phyloP scores from a whole-genome alignment of 2,888 invertebrate species.

The Rotaria magnacalcarata region DNA sequence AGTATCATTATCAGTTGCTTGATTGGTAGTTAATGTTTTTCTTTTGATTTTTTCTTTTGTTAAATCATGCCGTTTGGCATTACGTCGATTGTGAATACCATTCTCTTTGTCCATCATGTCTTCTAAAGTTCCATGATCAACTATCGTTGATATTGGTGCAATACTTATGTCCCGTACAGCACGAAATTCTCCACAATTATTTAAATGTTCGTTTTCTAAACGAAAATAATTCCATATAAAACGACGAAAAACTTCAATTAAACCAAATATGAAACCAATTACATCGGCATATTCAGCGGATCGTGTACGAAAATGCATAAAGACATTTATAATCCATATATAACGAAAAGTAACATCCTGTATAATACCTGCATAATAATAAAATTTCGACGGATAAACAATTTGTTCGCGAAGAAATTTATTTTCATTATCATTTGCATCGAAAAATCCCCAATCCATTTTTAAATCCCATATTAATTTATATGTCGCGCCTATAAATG shows the following conservation, averaged over 20 bases:
- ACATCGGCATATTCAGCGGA: constrained; percentile 44
- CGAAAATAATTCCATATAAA: constrained; percentile 99
- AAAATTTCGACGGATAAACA: constrained; percentile 55
- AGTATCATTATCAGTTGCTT: not conserved
- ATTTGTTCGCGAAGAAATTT: constrained; percentile 44
- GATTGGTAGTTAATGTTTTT: not conserved
- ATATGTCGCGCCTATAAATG: constrained; percentile 79
- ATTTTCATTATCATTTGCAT: constrained; percentile 63
- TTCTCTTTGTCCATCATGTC: constrained; percentile 92
- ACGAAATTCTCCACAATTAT: constrained; percentile 93
- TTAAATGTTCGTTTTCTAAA: constrained; percentile 94
- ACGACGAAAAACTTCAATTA: constrained; percentile 61
- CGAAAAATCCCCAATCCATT: constrained; percentile 97
- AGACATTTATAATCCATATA: constrained; percentile 69
- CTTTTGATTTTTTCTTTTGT: not conserved
- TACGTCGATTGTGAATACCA: constrained; percentile 70
- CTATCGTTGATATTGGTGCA: constrained; percentile 53
- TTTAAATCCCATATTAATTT: constrained; percentile 96
- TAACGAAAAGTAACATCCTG: constrained; percentile 89
- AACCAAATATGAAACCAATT: constrained; percentile 39
- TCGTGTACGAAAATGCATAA: constrained; percentile 31
- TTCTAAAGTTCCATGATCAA: constrained; percentile 56
- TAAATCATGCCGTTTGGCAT: not conserved
- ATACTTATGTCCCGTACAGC: constrained; percentile 84
- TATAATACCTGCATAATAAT: constrained; percentile 90